Conservation (phyloP, 2,888 invertebrate genomes). For the Melinaea marsaeus region DNA sequence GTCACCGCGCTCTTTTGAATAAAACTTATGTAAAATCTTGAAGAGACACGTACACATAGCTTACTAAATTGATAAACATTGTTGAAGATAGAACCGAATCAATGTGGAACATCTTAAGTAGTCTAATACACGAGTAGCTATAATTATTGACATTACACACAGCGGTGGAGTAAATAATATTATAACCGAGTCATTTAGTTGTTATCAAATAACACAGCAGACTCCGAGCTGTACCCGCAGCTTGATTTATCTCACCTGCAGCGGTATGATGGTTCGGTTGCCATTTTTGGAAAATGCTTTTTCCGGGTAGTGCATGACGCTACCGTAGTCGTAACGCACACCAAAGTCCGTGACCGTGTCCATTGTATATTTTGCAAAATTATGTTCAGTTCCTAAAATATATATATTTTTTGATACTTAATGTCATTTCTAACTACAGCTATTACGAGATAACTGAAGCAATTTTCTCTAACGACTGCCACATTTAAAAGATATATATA, state of each 20-base stretch:
- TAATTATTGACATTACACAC: background rate
- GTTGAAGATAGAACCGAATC: background rate
- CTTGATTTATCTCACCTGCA: constrained; percentile 44
- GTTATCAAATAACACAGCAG: no score
- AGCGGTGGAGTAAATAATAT: background rate
- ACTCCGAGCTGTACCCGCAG: no score
- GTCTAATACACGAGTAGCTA: background rate
- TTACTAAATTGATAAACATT: background rate
- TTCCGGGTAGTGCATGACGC: constrained; percentile 85
- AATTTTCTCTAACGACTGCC: no score
- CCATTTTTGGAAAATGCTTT: constrained; percentile 83
- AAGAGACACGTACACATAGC: background rate
- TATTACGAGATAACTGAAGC: no score
- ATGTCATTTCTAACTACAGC: no score
- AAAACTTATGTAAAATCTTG: background rate
- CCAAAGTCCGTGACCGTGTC: constrained; percentile 81
- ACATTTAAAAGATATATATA: background rate
- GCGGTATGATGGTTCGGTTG: constrained; percentile 80
- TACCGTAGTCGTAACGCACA: constrained; percentile 82
- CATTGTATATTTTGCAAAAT: constrained; percentile 82
- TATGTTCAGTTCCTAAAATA: constrained; percentile 71
- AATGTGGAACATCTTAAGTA: background rate
- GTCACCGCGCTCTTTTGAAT: background rate
- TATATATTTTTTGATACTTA: no score
- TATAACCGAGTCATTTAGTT: no score